phyloP scores from a whole-genome alignment of 2,113 vertebrate species.

The Otolemur garnettii region DNA sequence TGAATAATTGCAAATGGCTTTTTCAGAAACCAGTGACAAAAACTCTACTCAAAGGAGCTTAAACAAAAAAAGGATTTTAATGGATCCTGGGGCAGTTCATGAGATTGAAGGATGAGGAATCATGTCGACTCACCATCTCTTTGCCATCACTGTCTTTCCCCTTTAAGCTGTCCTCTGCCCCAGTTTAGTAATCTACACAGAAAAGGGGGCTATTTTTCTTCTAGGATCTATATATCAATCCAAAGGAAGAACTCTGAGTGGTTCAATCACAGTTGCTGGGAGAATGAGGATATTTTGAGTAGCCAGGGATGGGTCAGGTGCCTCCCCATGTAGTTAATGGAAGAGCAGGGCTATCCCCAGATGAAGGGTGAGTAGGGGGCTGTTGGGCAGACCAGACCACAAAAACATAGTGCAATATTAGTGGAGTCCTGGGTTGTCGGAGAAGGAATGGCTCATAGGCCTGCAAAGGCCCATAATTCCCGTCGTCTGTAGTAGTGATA shows the following conservation, averaged over 20 bases:
- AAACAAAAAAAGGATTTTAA: background rate
- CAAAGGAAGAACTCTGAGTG: conserved; percentile 1
- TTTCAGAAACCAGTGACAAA: conserved; percentile 36
- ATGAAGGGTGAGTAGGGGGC: background rate
- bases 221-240: background rate
- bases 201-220: conserved; percentile 38
- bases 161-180: background rate
- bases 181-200: background rate
- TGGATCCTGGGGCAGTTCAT: background rate
- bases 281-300: background rate
- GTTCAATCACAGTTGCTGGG: background rate
- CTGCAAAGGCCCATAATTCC: background rate
- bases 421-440: background rate
- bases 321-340: background rate
- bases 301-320: background rate
- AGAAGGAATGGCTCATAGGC: background rate
- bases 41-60: background rate
- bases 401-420: background rate
- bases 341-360: background rate
- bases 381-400: background rate
- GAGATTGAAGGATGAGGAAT: background rate
- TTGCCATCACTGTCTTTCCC: background rate
- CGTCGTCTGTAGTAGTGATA: background rate
- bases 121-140: background rate
- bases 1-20: background rate